Evolutionary conservation across 2,888 invertebrate genomes (phyloP), one percentile per base, ranked within the genome.

Genomic region (Heterodera filipjevi): DNA sequence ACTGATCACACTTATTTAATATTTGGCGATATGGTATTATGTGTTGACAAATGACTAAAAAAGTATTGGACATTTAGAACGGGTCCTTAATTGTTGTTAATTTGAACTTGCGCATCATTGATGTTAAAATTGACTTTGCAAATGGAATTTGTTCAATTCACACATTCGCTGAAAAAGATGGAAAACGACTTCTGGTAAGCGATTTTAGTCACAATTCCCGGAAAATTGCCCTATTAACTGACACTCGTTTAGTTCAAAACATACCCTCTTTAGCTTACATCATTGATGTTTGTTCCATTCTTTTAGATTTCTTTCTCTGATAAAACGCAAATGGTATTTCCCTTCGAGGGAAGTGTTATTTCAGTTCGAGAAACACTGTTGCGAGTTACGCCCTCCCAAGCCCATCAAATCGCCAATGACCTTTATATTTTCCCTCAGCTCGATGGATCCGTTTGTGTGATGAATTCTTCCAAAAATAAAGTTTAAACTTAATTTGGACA

Each of bases 281-380:
- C 19, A 53, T 27, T 27, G n/a, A 2, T 59, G n/a, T 16, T 70
- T 64, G 1, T 46, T 12, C 30, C 19, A 0, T 32, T 68, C 16
- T 49, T 77, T 66, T 39, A 83, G 83, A 79, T 85, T 59, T 84
- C 86, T 12, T 82, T 84, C 46, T 85, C 83, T 68, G 83, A 83
- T 33, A 85, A 84, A 19, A 81, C 82, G 16, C 87, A 87, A 79
- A 84, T 85, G 84, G 77, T 86, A n/a, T 82, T 87, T 70, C 85
- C 85, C 10, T 75, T 87, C 19, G 87, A 87, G 77, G 82, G 80
- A 59, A 76, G 80, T 30, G 86, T 84, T 22, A 76, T 81, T 35
- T 82, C 84, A 8, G 80, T 85, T 49, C 81, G 84, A 33, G 87
- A 87, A 78, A 85, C 85, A 3, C 64, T 87, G 68, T 81, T 84